Evolutionary conservation across 2,113 vertebrate genomes (phyloP), one percentile per base, ranked within the genome.

Genomic region (Tyrannus savana): DNA sequence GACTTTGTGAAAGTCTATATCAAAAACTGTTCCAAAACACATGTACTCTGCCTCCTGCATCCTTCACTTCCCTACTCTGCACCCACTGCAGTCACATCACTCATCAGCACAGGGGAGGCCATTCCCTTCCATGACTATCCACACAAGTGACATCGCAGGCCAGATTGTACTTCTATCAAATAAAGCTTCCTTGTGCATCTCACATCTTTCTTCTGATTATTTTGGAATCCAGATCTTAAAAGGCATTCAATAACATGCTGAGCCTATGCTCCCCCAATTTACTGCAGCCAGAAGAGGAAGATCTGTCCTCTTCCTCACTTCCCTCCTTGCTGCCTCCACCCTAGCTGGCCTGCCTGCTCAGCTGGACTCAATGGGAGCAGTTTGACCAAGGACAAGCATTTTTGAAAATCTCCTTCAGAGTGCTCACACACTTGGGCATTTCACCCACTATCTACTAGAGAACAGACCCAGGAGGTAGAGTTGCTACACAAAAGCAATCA

Each of bases 121-220:
- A 7, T 35, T 58, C 37, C 30, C 9, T 0, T 44, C 50, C 28
- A 42, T 33, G 27, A 78, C 42, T 64, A 66, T 14, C 27, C 69
- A 63, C 68, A 35, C 25, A 52, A 68, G 27, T 31, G 50, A 37
- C 6, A 1, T 49, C 62, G 69, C 35, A 62, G 71, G 58, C 55
- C 33, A 72, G 25, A 69, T 44, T 0, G 0, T 41, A 4, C 16
- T 72, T 76, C 39, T 69, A 37, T 23, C 27, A 56, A n/a, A 56
- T 13, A 2, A 77, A 87, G 37, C 17, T 71, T 39, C 47, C 46
- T 66, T 4, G 0, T 0, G 0, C n/a, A 71, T 23, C 72, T 83
- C 39, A 64, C 15, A 6, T 72, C 23, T 52, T 83, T 83, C n/a
- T 60, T 80, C 9, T 19, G 3, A 31, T 87, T 35, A 24, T 67